phyloP scores from a whole-genome alignment of 2,113 vertebrate genomes.

The Phoenicopterus ruber region DNA sequence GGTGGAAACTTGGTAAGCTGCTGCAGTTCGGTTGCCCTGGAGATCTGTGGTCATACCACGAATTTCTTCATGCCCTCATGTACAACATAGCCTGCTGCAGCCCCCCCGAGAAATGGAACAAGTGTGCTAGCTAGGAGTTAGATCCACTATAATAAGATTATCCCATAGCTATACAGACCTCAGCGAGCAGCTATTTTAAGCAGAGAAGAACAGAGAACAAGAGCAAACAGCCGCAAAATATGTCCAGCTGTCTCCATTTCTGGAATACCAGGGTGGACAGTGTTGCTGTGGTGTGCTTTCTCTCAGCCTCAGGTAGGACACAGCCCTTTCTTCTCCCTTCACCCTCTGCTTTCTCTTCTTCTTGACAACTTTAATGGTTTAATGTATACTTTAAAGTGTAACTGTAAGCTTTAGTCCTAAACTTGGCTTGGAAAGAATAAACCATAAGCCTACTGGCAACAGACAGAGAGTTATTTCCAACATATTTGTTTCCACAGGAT shows the following conservation, averaged over 20 bases:
- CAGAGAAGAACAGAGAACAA: not conserved
- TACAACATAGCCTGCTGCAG: not conserved
- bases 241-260: conserved; percentile 9
- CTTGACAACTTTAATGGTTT: not conserved
- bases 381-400: not conserved
- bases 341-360: not conserved
- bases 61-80: not conserved
- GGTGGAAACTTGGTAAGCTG: not conserved
- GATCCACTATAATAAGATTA: not conserved
- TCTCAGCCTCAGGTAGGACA: not conserved
- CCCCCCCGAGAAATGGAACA: not conserved
- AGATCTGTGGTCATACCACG: not conserved
- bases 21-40: not conserved
- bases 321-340: not conserved
- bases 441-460: not conserved
- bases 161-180: not conserved
- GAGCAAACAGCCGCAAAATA: not conserved
- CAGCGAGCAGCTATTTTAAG: conserved; percentile 23
- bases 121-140: not conserved
- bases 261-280: not conserved
- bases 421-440: not conserved
- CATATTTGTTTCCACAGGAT: not conserved
- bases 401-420: not conserved
- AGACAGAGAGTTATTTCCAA: not conserved
- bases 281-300: not conserved